Evolutionary conservation across 2,113 vertebrate species (phyloP), one percentile per base, ranked within the genome.

Genomic region (Neodontobutis hainanensis): DNA sequence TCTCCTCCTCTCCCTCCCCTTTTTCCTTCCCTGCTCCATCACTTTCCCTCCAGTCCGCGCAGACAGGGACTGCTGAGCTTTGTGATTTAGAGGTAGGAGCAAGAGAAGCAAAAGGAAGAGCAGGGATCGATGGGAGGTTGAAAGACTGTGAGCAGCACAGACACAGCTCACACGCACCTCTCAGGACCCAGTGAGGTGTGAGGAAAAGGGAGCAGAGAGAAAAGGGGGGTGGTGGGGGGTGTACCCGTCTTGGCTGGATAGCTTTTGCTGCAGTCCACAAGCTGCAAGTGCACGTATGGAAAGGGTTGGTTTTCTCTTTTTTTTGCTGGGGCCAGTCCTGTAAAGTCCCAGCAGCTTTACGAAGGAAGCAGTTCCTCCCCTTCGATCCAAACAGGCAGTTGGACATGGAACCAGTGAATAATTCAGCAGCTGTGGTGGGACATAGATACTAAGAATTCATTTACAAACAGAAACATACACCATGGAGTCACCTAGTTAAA

Each of bases 41-140:
- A 79, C 77, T 80, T 63, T 15, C 11, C 27, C 49, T 32, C 60
- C 68, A 60, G 72, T 51, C 61, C 68, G 63, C 59, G 70, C 73
- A 58, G 57, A 62, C 64, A 16, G 70, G 80, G 83, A 89, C 75
- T 88, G 89, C 90, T 91, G 90, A 92, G 88, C 80, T 87, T 72
- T 77, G 81, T 81, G 81, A 90, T 85, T 81, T 64, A 75, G 74
- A 79, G 48, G 75, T 81, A 84, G 78, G 55, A 75, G 75, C 27
- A 56, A 65, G 79, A 67, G 43, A 61, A 73, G 57, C 55, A 45
- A 38, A 68, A 6, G 19, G 32, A 48, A 69, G 48, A 68, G 47
- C 55, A 53, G 48, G 27, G 43, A 82, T 82, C 44, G 8, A 82
- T 82, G 77, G 60, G 60, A 57, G 40, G 49, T 47, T 56, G 56